phyloP scores from a whole-genome alignment of 2,888 invertebrate species.

The Acrobeloides nanus region DNA sequence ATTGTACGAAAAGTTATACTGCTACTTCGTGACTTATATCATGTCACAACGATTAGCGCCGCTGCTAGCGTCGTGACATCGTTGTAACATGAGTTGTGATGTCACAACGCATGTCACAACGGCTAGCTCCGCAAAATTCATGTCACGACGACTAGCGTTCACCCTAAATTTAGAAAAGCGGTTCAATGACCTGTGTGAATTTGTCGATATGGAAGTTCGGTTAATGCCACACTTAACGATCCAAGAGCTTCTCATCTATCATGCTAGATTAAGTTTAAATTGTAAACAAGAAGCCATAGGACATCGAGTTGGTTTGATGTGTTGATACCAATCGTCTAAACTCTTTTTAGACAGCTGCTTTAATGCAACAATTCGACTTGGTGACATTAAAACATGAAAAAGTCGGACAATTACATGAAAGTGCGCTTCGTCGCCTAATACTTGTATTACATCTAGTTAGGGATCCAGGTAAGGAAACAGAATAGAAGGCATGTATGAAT shows the following conservation, averaged over 20 bases:
- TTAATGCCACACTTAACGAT: conserved; percentile 26
- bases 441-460: conserved; percentile 85
- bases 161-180: no score
- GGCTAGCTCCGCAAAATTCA: no score
- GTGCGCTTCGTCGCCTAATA: conserved; percentile 79
- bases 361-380: conserved; percentile 83
- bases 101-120: no score
- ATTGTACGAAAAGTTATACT: no score
- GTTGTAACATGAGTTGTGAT: no score
- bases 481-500: no score
- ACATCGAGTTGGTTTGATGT: conserved; percentile 11
- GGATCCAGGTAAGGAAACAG: conserved; percentile 89
- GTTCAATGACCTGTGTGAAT: conserved; percentile 35
- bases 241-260: conserved; percentile 28
- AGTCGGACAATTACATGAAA: conserved; percentile 74
- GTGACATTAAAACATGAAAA: conserved; percentile 74
- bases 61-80: no score
- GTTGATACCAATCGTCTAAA: background rate
- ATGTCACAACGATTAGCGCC: no score
- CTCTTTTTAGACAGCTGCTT: conserved; percentile 61
- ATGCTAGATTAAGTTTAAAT: conserved; percentile 27
- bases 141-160: no score
- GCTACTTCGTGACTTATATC: no score
- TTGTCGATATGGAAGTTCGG: conserved; percentile 23
- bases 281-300: conserved; percentile 18